phyloP scores from a whole-genome alignment of 1,140 invertebrate species.

The Oryctes rhinoceros region DNA sequence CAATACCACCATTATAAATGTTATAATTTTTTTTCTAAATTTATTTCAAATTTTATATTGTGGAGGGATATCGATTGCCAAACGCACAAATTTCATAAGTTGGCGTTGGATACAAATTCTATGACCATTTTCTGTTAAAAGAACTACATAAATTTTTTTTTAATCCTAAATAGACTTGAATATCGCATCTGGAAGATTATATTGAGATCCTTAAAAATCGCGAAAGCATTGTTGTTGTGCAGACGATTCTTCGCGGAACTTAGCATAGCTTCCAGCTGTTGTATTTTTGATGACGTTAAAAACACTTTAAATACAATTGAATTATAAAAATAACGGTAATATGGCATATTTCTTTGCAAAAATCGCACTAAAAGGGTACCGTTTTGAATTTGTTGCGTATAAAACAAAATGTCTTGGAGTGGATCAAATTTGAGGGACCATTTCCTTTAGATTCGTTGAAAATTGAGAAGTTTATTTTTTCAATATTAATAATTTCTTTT shows the following conservation, averaged over 20 bases:
- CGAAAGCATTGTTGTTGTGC: not conserved
- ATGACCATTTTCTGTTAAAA: constrained; percentile 6
- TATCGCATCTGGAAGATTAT: not conserved
- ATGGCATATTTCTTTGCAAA: not conserved
- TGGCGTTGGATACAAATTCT: constrained; percentile 15
- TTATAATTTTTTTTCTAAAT: not conserved
- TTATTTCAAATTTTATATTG: not conserved
- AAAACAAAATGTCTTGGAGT: not conserved
- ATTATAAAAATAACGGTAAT: too few species aligned
- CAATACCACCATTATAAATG: not conserved
- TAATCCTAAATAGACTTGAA: not conserved
- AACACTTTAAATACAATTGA: not conserved
- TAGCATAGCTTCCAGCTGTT: not conserved
- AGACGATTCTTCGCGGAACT: too few species aligned
- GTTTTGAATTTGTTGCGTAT: constrained; percentile 5
- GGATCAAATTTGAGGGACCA: constrained; percentile 13
- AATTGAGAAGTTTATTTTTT: too few species aligned
- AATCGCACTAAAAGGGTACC: not conserved
- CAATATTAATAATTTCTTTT: too few species aligned
- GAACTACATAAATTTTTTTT: not conserved
- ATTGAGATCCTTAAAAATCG: not conserved
- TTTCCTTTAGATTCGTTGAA: not conserved
- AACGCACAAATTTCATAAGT: constrained; percentile 5
- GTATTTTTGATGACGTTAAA: not conserved
- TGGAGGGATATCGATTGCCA: constrained; percentile 9